phyloP scores from a whole-genome alignment of 2,797 vertebrate genomes.

The Caiman crocodilus region DNA sequence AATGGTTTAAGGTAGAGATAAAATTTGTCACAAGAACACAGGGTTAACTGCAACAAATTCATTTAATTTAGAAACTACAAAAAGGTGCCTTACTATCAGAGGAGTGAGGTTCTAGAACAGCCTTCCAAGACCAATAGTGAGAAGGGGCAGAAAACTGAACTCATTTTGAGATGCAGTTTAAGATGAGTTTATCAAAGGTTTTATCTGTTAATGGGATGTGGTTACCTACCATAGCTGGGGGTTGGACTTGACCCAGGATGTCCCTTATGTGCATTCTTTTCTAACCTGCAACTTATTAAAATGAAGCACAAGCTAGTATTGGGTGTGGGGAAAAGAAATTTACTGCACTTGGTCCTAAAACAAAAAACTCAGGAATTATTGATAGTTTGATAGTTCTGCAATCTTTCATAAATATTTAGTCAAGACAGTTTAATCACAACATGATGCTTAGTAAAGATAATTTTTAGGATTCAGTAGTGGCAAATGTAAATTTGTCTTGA shows the following conservation, averaged over 20 bases:
- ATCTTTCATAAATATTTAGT: background rate
- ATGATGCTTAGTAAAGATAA: conserved; percentile 18
- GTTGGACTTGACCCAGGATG: background rate
- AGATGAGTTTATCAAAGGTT: background rate
- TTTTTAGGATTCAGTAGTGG: background rate
- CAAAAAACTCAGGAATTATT: background rate
- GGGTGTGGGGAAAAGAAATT: background rate
- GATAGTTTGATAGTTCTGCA: background rate
- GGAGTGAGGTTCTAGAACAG: background rate
- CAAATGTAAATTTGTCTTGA: background rate
- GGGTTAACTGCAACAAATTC: too few species aligned
- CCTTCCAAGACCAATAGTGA: background rate
- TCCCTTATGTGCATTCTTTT: background rate
- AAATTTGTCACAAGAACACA: too few species aligned
- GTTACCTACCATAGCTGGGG: background rate
- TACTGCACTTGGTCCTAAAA: background rate
- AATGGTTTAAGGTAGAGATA: too few species aligned
- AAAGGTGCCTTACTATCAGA: background rate
- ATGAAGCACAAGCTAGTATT: background rate
- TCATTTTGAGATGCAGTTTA: background rate
- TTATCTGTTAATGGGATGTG: background rate
- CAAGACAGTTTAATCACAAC: conserved; percentile 4
- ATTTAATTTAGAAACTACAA: background rate
- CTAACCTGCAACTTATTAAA: background rate
- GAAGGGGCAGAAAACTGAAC: background rate